phyloP scores from a whole-genome alignment of 1,140 invertebrate genomes.

The Battus philenor region DNA sequence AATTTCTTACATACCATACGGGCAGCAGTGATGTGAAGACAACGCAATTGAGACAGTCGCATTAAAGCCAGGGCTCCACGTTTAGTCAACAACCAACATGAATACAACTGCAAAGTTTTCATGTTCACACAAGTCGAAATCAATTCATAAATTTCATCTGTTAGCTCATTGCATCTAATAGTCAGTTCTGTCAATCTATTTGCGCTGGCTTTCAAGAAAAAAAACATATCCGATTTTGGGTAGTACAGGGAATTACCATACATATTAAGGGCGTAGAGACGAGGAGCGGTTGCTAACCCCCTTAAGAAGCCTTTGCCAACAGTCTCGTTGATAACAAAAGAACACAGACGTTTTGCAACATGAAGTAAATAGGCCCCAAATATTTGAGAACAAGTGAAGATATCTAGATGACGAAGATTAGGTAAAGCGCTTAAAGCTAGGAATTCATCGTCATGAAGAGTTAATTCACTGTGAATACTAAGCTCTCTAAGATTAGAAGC shows the following conservation, averaged over 20 bases:
- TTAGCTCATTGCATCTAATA: not conserved
- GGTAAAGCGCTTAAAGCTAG: slow-evolving; percentile 12
- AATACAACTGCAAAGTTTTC: not conserved
- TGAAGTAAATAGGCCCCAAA: not conserved
- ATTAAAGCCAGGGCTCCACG: not conserved
- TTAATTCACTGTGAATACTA: slow-evolving; percentile 6
- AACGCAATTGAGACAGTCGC: not conserved
- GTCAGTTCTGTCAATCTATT: not conserved
- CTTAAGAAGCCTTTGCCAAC: not conserved
- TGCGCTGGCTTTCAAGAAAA: not conserved
- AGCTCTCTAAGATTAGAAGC: slow-evolving; percentile 16
- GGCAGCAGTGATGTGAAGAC: not conserved
- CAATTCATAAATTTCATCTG: not conserved
- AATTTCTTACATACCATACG: not conserved
- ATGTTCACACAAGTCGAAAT: not conserved
- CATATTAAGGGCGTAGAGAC: slow-evolving; percentile 25
- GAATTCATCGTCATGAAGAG: slow-evolving; percentile 16
- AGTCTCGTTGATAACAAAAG: not conserved
- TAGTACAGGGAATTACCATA: slow-evolving; percentile 23
- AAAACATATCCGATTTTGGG: not conserved
- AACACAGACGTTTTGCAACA: not conserved
- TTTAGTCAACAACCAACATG: slow-evolving; percentile 1
- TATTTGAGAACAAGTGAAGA: slow-evolving; percentile 19
- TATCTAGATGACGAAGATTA: slow-evolving; percentile 29
- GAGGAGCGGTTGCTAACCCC: not conserved